Conservation (phyloP, 2,113 vertebrate genomes). For the Forbesichthys agassizii region DNA sequence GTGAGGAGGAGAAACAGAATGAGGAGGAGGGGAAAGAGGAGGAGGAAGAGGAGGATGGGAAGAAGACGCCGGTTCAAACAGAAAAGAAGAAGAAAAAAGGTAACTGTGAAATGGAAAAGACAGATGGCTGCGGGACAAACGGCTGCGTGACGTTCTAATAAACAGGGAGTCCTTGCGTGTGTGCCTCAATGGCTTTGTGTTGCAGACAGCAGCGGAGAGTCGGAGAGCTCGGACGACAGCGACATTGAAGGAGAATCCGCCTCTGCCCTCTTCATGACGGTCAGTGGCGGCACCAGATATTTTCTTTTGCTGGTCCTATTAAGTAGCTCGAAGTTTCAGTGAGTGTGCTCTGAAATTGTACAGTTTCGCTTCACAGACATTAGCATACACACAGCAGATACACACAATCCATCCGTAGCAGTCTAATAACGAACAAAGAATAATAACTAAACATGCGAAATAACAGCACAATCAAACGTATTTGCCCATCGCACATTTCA, state of each 20-base stretch:
- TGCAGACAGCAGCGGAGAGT: conserved; percentile 90
- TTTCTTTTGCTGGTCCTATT: too few species aligned
- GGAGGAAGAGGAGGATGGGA: conserved; percentile 90
- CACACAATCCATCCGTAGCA: too few species aligned
- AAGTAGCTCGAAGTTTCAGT: too few species aligned
- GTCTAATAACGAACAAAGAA: too few species aligned
- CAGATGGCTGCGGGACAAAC: not conserved
- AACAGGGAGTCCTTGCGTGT: not conserved
- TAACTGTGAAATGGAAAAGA: conserved; percentile 12
- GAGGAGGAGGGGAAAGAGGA: conserved; percentile 89
- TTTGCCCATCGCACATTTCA: too few species aligned
- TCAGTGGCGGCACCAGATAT: conserved; percentile 32
- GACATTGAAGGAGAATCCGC: conserved; percentile 89
- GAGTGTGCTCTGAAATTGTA: too few species aligned
- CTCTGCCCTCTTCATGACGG: conserved; percentile 89
- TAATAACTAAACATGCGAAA: too few species aligned
- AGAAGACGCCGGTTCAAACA: conserved; percentile 81
- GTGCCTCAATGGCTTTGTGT: not conserved
- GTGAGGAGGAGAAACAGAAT: conserved; percentile 86
- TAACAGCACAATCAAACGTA: too few species aligned
- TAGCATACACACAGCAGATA: too few species aligned
- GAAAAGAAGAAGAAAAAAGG: conserved; percentile 90
- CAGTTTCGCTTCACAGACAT: too few species aligned
- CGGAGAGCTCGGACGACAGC: conserved; percentile 90
- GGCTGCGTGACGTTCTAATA: not conserved